Base-by-base conservation (phyloP, 2,888 invertebrate genomes). In the Xestoiulus laeticollis region DNA sequence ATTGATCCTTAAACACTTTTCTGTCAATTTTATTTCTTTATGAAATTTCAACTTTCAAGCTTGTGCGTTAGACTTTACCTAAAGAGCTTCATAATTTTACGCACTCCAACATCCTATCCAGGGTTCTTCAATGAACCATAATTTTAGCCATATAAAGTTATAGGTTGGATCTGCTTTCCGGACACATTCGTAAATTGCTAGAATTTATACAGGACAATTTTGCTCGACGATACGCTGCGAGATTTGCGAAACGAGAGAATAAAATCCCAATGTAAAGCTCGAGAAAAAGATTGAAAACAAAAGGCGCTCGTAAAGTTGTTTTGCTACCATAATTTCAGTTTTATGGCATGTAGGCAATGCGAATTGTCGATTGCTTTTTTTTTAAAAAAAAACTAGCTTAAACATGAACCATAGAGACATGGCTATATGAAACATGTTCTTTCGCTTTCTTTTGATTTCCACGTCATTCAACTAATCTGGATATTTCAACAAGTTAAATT, bases 281-380 rank as follows among this genome's bases (percentile, higher is more conserved):
- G 26, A 26, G 68, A 68, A 68, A 59, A 68, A 68, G 68, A 68
- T 68, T 68, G 68, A 68, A 68, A 68, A 68, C 68, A 68, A 68
- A 68, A 68, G 68, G 26, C 68, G 68, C 68, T 68, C 68, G n/a
- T 68, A 68, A 68, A 68, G 68, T 68, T 68, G 68, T 68, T 68
- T 68, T 68, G 68, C 68, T 26, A 26, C 68, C 68, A 68, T 68
- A 68, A 68, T 68, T 68, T 68, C 68, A 68, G 68, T 68, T 68
- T 68, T 68, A 68, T 26, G 26, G 68, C 68, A 68, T 68, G 68
- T 68, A 26, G 68, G 68, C 68, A 68, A 68, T 26, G 68, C 26
- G 68, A 26, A 68, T 68, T 68, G 68, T 68, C 68, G 26, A 68
- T 68, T 68, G 68, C 68, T 26, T 68, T 26, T 26, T 59, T 68